Base-by-base conservation (phyloP, 2,797 vertebrate species). In the Characodon lateralis region DNA sequence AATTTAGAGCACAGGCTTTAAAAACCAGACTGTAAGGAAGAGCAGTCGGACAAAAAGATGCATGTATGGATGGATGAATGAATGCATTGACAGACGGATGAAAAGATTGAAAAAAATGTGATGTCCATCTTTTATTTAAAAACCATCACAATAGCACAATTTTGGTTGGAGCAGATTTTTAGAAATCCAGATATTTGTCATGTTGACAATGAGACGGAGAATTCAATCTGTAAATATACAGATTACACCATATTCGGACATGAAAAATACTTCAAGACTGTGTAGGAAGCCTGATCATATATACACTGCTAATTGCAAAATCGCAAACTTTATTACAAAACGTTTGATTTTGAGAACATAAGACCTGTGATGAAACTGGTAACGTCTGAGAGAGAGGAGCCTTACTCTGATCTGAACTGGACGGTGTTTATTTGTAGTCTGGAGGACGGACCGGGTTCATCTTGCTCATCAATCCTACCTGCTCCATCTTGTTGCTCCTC, bases 341-440 rank as follows among this genome's bases (percentile, higher is more conserved):
- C 16, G 31, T 35, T 50, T 12, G 48, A 13, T 50, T 2, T 50
- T 63, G 5, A 20, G 31, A 39, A 39, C 31, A 20, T 35, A 39
- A 22, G 35, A 65, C 0, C 28, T 24, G 35, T 35, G 65, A 43
- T 43, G 22, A n/a, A 68, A n/a, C 20, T 55, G 31, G 20, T 10
- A 43, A 66, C 18, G 5, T 24, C 22, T n/a, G 5, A n/a, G 1
- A 68, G 20, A 68, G 39, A 12, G 22, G 4, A n/a, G 6, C 10
- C 14, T 24, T 84, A 93, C 90, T 79, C 26, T 39, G 20, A 71
- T 31, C 28, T 1, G 20, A 66, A 12, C 14, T 48, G 50, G n/a
- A 20, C 0, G 5, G 5, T 1, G 76, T 48, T 28, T 1, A 6
- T 35, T 71, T 73, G 61, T 59, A 26, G 13, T 41, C 0, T 13